These are phyloP conservation scores for Eudorcas thomsonii DNA, from an alignment of 2,113 vertebrate species.

Conservation along the genomic window DNA sequence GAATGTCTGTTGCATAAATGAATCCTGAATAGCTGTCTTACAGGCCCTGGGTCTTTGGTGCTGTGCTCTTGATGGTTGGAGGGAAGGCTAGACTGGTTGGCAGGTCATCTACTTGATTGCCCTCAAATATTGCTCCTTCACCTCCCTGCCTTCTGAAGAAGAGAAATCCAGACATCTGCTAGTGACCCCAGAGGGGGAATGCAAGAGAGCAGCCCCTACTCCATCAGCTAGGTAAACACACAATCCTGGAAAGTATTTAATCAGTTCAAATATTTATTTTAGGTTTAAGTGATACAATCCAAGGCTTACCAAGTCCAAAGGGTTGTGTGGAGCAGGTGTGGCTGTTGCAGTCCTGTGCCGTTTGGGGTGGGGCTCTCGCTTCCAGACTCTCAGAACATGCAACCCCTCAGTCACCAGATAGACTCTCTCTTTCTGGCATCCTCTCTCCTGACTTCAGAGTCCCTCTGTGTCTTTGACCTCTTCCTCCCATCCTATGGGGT, in stretches of 20 bases:
- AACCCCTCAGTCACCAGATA: neutral
- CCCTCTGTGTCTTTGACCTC: neutral
- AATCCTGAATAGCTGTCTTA: neutral
- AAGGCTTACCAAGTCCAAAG: neutral
- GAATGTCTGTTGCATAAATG: neutral
- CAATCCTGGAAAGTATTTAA: constrained; percentile 18
- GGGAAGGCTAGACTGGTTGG: neutral
- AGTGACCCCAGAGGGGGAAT: neutral
- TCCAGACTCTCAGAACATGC: neutral
- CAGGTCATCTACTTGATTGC: neutral
- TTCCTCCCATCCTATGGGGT: neutral
- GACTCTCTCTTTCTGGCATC: neutral
- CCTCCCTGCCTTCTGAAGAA: neutral
- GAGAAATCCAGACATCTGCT: neutral
- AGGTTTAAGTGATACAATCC: neutral
- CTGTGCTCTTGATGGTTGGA: neutral
- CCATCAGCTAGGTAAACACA: neutral
- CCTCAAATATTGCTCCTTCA: neutral
- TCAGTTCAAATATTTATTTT: constrained; percentile 53
- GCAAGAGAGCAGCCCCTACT: neutral
- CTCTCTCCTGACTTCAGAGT: neutral
- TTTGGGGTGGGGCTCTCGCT: neutral
- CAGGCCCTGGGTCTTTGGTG: accelerated
- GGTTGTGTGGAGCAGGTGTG: neutral
- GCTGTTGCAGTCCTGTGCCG: neutral